phyloP scores from a whole-genome alignment of 2,113 vertebrate genomes.

The Marcusenius ussheri region DNA sequence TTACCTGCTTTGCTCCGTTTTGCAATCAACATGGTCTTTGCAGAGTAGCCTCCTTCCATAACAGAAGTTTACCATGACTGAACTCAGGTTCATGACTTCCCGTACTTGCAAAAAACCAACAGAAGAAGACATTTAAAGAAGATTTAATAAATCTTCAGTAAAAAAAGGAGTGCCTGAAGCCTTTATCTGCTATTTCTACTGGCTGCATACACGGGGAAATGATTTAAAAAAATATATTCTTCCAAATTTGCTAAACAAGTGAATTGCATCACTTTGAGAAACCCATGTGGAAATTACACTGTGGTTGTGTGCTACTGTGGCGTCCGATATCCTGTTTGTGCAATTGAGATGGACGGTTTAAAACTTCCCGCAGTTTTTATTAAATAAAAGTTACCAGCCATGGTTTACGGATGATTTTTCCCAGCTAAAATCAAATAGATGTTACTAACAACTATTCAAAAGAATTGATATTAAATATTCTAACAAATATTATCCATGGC shows the following conservation, averaged over 20 bases:
- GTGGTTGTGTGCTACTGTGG: neutral
- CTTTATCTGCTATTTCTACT: neutral
- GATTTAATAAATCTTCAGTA: neutral
- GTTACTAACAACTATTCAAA: neutral
- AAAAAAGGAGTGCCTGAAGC: neutral
- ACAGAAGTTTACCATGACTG: neutral
- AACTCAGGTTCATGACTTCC: neutral
- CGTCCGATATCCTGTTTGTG: neutral
- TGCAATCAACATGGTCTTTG: neutral
- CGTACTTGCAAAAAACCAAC: neutral
- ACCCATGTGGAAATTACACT: neutral
- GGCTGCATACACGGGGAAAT: neutral
- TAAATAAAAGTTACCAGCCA: neutral
- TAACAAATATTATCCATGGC: neutral
- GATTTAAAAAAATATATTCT: neutral
- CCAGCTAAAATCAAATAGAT: neutral
- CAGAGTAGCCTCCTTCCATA: neutral
- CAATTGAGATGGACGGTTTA: neutral
- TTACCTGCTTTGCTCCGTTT: neutral
- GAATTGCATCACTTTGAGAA: neutral
- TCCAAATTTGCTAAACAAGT: slow-evolving; percentile 7
- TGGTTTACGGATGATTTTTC: neutral
- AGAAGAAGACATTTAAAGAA: neutral
- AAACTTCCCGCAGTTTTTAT: neutral
- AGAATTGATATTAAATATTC: neutral